Evolutionary conservation across 2,113 vertebrate genomes (phyloP), one percentile per base, ranked within the genome.

Genomic region (Acrocephalus kingi): DNA sequence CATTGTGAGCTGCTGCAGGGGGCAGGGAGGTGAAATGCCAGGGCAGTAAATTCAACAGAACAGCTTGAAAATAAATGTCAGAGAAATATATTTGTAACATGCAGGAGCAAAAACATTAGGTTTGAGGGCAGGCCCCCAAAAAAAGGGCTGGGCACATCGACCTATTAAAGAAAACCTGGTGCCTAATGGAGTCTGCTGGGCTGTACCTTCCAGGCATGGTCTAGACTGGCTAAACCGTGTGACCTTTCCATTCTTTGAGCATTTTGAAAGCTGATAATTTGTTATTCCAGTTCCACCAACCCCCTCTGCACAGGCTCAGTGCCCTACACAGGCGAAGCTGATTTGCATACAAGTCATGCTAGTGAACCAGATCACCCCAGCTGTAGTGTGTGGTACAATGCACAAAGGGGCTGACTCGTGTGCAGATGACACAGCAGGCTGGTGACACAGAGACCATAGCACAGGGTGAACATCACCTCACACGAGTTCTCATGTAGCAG

Each of bases 221-320:
- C 91, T 85, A 86, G 89, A 76, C 89, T 72, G 72, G 27, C 79
- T 94, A 73, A 89, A 78, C 84, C 52, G 52, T 58, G 45, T 84
- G 94, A 91, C 84, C 84, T 95, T 95, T 96, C 66, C 69, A 64
- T 49, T 39, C 41, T 56, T 4, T 58, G 80, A 94, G 75, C 74
- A 41, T 89, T 90, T 46, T 91, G 72, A 90, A 90, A 88, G 92
- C 86, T 59, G 61, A 6, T 71, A 22, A 88, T 90, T 66, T 90
- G 88, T 94, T 92, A 56, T 67, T 90, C 15, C 31, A n/a, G 46
- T 68, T 74, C 46, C 64, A 62, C 46, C 79, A 79, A 59, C 3
- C 6, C 3, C 6, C 28, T 61, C 31, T 84, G 84, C 51, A 58
- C 4, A 3, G 55, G 19, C 54, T 49, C 43, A 10, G 28, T 61